Conservation (phyloP, 1,140 invertebrate species). For the Aporrectodea caliginosa region DNA sequence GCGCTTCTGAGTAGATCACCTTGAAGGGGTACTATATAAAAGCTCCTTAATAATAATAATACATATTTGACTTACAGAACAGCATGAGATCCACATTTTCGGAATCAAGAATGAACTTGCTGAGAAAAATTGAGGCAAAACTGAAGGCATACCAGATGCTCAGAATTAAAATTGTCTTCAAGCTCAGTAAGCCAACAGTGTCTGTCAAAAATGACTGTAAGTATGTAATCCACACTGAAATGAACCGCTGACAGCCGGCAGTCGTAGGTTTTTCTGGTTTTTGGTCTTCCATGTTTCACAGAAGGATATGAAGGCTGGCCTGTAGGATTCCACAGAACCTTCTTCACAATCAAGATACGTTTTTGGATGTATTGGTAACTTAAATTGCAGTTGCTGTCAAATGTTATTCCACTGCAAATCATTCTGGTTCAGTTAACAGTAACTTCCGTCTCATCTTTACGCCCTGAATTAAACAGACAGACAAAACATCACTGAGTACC, state of each 20-base stretch:
- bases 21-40: background rate
- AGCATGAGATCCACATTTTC: background rate
- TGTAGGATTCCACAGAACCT: no score
- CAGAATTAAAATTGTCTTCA: background rate
- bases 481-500: no score
- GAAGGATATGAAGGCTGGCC: no score
- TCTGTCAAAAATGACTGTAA: background rate
- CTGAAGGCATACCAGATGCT: background rate
- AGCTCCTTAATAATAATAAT: background rate
- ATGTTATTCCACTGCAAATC: no score
- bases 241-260: background rate
- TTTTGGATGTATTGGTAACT: no score
- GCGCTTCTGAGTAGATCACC: background rate
- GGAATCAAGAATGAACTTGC: background rate
- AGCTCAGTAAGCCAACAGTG: background rate
- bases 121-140: background rate
- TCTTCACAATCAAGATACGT: no score
- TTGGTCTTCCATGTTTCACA: background rate
- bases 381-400: no score
- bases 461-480: no score
- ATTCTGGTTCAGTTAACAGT: no score
- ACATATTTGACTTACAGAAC: background rate
- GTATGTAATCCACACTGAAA: background rate
- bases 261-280: background rate
- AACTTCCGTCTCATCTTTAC: no score